Base-by-base conservation (phyloP, 2,113 vertebrate species). In the Pituophis catenifer region DNA sequence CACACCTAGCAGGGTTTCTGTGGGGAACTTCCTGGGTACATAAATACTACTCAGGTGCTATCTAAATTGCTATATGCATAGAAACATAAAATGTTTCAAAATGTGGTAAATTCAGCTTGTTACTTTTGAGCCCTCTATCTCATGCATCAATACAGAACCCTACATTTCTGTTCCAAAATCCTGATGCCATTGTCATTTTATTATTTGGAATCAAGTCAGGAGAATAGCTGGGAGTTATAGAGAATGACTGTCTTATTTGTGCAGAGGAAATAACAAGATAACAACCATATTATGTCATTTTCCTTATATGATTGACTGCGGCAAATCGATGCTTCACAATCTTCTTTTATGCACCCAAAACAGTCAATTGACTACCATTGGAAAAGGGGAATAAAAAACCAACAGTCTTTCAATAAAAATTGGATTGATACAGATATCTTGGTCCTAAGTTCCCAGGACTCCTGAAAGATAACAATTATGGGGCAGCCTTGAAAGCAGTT, bases 1-100 rank as follows among this genome's bases (percentile, higher is more conserved):
- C 95, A 53, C 3, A 91, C 94, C 96, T 95, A 11, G 53, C 75
- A 93, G 29, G 95, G 38, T 38, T 38, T 38, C 38, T 38, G 38
- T 11, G 92, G 90, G 93, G 65, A 58, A 86, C 33, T 93, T 90
- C 11, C 50, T 93, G 38, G 33, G 48, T 57, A 91, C 65, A 91
- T 12, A 17, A 54, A 58, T 38, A 53, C 54, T 17, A 75, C 86
- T 88, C 89, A 91, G 85, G 13, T 70, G 29, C 65, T 75, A 3
- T 75, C 13, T 19, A 75, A 6, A 75, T 75, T 75, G 15, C n/a
- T 38, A 38, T 38, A 38, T 38, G 38, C 38, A 38, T 38, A 38
- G 38, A 38, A 38, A 38, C 38, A 38, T 38, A 1, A 1, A 38
- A 38, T 38, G 38, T 38, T 38, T 38, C 38, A 38, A 38, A 38